Evolutionary conservation across 2,797 vertebrate species (phyloP).

Genomic region (Otus scops): DNA sequence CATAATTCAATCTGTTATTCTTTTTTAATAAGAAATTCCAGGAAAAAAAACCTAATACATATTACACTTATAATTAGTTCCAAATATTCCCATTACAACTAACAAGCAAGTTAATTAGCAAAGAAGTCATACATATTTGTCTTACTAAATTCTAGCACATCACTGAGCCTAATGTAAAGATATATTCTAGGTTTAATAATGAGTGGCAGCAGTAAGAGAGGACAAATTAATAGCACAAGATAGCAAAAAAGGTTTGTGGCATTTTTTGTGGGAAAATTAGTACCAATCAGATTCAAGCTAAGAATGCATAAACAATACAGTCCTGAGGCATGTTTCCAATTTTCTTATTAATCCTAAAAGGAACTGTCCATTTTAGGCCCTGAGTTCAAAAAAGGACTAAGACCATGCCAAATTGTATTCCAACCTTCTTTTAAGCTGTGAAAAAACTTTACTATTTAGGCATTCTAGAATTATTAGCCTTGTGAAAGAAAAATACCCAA

Average conservation of each 20-base stretch:
- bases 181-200: background rate
- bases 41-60: background rate
- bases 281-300: background rate
- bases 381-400: background rate
- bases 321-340: background rate
- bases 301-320: background rate
- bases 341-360: background rate
- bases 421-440: background rate
- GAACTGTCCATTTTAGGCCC: background rate
- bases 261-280: background rate
- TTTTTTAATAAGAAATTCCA: background rate
- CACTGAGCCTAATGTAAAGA: background rate
- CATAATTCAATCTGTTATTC: background rate
- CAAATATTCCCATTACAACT: background rate
- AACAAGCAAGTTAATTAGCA: background rate
- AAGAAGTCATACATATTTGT: background rate
- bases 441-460: background rate
- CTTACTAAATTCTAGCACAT: background rate
- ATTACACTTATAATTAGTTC: background rate
- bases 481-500: background rate
- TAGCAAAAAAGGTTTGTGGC: accelerated
- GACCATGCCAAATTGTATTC: background rate
- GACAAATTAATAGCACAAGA: background rate
- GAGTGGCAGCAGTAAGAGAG: background rate
- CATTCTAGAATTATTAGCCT: background rate